Base-by-base conservation (phyloP, 2,797 vertebrate genomes). In the Scleropages formosus region DNA sequence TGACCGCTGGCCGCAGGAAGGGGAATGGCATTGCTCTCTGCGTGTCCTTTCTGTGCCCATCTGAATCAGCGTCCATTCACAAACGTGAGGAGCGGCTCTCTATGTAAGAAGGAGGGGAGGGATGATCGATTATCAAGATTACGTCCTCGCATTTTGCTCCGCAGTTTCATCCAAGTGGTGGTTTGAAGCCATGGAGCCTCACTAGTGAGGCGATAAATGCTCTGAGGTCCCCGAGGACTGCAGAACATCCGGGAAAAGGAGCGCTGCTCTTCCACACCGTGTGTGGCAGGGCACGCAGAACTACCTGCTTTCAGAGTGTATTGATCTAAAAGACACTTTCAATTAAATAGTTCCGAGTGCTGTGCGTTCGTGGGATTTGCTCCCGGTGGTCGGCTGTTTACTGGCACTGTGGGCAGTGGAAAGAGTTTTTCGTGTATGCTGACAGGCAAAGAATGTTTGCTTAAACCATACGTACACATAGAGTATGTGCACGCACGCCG, bases 261-360 rank as follows among this genome's bases (percentile, higher is more conserved):
- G 39, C 39, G 46, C 70, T 49, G 20, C 67, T 22, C 16, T 67
- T 24, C 67, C 47, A 6, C 47, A 26, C 15, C 64, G 24, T 20
- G 18, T 24, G 9, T 4, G 53, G 49, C 67, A 70, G 49, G 53
- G 47, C 15, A 26, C 47, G 11, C 46, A 49, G 24, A 66, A 46
- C 22, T 67, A 22, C 20, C 27, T 51, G 46, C 67, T 26, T 70
- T 69, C 44, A 51, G 67, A 70, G 24, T 22, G 67, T 51, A 69
- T 51, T 69, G 67, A 70, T 70, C 46, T 53, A 53, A n/a, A n/a
- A n/a, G 20, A 46, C 22, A 47, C 3, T 70, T 68, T 27, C 69
- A 70, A 70, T 70, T 49, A 53, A 51, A 70, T 24, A 51, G 67
- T 56, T 70, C 49, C 49, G 53, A 67, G 22, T 22, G 22, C n/a